Percentiles rank a stretch among this genome's conserved stretches.
These are phyloP conservation scores for Ectobius pallidus DNA, from an alignment of 2,888 invertebrate genomes.

Conservation along the genomic window DNA sequence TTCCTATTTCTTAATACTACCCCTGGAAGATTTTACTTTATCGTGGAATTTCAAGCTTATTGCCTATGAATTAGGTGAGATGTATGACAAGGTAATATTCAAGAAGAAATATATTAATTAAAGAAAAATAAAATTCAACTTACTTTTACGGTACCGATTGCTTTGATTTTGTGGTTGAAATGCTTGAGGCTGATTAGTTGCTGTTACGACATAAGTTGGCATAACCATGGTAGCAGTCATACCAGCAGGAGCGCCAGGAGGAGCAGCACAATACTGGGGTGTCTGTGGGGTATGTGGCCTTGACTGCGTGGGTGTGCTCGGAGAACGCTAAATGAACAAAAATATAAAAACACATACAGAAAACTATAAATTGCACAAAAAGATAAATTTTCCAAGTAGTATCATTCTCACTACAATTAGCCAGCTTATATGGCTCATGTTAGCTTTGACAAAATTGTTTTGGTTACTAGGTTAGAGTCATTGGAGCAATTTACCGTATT, in stretches of 20 bases:
- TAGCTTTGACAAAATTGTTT: no score
- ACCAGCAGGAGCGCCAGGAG: slow-evolving; percentile 54
- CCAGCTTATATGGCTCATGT: no score
- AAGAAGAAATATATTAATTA: slow-evolving; percentile 33
- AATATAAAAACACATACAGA: no score
- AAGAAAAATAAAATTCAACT: slow-evolving; percentile 8
- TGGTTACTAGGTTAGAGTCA: no score
- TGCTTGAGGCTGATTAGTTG: slow-evolving; percentile 46
- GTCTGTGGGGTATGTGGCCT: slow-evolving; percentile 88
- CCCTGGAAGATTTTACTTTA: no score
- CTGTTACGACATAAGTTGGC: slow-evolving; percentile 53
- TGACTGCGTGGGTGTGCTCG: slow-evolving; percentile 69
- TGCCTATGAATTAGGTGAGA: not conserved
- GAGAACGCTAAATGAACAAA: slow-evolving; percentile 60
- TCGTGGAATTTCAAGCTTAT: no score
- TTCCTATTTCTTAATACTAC: no score
- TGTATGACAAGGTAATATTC: slow-evolving; percentile 43
- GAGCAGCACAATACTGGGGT: slow-evolving; percentile 60
- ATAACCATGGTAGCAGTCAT: slow-evolving; percentile 53
- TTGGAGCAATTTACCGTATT: no score
- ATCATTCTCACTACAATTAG: no score
- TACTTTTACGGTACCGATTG: slow-evolving; percentile 54
- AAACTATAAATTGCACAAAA: no score
- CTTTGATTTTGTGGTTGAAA: slow-evolving; percentile 52
- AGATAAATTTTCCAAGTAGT: no score